These are phyloP conservation scores for Bathynomus jamesi DNA, from an alignment of 1,140 invertebrate genomes.

Conservation along the genomic window DNA sequence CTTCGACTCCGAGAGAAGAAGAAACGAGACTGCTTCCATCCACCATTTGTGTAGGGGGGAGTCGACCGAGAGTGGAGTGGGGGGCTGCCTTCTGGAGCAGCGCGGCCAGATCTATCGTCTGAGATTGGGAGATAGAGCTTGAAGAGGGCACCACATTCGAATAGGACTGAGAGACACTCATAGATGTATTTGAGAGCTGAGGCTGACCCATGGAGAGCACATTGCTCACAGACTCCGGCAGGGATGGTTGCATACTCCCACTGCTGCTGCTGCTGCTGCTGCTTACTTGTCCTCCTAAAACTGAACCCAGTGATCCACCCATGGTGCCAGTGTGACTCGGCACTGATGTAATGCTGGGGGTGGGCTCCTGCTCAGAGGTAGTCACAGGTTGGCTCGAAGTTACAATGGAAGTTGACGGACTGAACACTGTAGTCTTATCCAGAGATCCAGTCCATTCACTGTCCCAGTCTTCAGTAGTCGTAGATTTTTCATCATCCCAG, in stretches of 20 bases:
- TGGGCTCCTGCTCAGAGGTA: not conserved
- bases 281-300: not conserved
- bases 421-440: constrained; percentile 35
- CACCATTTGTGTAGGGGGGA: too few relatives aligned
- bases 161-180: not conserved
- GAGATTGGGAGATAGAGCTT: not conserved
- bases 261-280: not conserved
- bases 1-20: not conserved
- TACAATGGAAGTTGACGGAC: not conserved
- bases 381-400: not conserved
- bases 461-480: constrained; percentile 29
- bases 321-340: not conserved
- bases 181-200: not conserved
- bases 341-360: not conserved
- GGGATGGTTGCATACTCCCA: not conserved
- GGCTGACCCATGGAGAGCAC: not conserved
- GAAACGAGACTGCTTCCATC: not conserved
- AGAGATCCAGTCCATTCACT: constrained; percentile 34
- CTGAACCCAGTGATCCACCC: not conserved
- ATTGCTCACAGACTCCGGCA: not conserved
- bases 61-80: not conserved
- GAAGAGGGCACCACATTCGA: not conserved
- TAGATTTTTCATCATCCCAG: not conserved
- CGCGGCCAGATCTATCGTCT: not conserved
- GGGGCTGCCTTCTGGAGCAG: not conserved